phyloP scores from a whole-genome alignment of 2,888 invertebrate species.

The Lutraria lutraria region DNA sequence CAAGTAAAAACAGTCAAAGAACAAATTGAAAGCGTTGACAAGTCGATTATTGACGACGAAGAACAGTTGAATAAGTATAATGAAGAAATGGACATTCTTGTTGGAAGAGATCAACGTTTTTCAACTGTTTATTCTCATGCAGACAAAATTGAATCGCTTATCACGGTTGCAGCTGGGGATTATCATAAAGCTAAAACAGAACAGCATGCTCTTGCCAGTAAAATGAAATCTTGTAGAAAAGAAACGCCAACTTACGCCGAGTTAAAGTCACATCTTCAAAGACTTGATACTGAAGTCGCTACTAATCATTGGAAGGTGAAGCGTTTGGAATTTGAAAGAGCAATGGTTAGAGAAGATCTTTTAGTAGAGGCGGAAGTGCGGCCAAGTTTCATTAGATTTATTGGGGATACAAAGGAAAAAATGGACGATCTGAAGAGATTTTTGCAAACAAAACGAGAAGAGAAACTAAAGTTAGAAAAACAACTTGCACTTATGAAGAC shows the following conservation, averaged over 20 bases:
- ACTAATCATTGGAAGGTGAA: constrained; percentile 75
- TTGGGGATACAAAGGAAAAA: constrained; percentile 75
- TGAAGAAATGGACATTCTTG: constrained; percentile 66
- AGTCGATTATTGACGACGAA: constrained; percentile 70
- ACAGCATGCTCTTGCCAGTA: constrained; percentile 58
- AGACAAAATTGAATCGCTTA: constrained; percentile 67
- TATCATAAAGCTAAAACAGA: constrained; percentile 67
- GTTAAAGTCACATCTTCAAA: constrained; percentile 63
- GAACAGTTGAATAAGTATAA: constrained; percentile 63
- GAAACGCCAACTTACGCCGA: constrained; percentile 63
- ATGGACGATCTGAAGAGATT: constrained; percentile 71
- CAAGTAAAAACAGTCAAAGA: constrained; percentile 63
- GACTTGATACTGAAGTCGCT: constrained; percentile 70
- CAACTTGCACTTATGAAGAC: constrained; percentile 74
- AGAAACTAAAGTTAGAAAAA: constrained; percentile 75
- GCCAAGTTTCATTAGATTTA: constrained; percentile 82
- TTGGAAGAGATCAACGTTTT: constrained; percentile 68
- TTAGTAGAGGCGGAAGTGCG: constrained; percentile 79
- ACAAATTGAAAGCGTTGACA: constrained; percentile 64
- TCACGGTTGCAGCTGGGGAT: constrained; percentile 56
- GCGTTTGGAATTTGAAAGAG: constrained; percentile 78
- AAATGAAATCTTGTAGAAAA: constrained; percentile 61
- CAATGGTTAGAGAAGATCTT: constrained; percentile 79
- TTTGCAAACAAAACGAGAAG: constrained; percentile 65
- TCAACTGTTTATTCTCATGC: constrained; percentile 71